Percentiles rank a stretch among this genome's conserved stretches.
Evolutionary conservation across 2,888 invertebrate genomes (phyloP).

Genomic region (Deilephila porcellus): DNA sequence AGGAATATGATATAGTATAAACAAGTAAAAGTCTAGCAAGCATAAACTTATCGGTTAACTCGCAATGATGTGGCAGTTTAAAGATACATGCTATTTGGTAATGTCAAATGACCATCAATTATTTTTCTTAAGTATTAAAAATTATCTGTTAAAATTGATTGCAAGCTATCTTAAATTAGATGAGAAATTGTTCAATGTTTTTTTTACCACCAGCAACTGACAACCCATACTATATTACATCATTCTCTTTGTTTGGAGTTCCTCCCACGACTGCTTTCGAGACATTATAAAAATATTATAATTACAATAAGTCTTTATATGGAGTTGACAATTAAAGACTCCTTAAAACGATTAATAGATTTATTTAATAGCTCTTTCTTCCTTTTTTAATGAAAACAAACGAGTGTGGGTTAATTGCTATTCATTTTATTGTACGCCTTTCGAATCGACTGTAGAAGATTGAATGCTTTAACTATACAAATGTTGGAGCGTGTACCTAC

Average conservation of each 20-base stretch:
- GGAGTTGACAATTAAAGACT: neutral
- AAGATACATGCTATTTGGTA: no score
- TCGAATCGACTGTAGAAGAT: slow-evolving; percentile 44
- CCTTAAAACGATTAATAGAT: neutral
- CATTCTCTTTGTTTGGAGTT: neutral
- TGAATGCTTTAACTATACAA: slow-evolving; percentile 50
- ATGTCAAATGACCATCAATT: no score
- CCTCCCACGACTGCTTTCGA: neutral
- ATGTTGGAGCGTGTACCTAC: slow-evolving; percentile 40
- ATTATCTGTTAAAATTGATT: no score
- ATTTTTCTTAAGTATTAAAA: no score
- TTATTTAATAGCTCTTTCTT: slow-evolving; percentile 19
- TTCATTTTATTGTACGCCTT: slow-evolving; percentile 34
- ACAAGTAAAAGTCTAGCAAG: no score
- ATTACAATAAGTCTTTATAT: neutral
- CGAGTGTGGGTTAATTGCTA: neutral
- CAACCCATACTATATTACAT: neutral
- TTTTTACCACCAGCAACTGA: neutral
- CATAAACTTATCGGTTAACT: no score
- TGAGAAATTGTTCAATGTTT: no score
- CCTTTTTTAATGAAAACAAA: neutral
- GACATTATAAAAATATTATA: neutral
- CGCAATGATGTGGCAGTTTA: no score
- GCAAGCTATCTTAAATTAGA: no score
- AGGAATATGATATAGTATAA: no score